Evolutionary conservation across 2,888 invertebrate species (phyloP), one percentile per base, ranked within the genome.

Genomic region (Dryobota labecula): DNA sequence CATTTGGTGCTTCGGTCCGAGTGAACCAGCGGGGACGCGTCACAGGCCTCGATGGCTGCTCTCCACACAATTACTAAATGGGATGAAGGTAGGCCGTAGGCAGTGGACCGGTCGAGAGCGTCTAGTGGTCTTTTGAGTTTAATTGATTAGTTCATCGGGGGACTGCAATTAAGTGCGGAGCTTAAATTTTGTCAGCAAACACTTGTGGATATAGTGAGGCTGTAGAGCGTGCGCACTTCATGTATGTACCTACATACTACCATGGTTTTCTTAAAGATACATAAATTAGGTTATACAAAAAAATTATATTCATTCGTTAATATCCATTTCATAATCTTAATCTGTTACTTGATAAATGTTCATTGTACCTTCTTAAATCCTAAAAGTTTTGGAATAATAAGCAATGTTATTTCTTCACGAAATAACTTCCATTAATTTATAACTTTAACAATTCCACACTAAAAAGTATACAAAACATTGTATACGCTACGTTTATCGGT

Each of bases 61-160:
- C 71, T 63, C 73, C 69, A 70, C 67, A 65, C 82, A 78, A 85
- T 88, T 76, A 84, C 77, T 70, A 78, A 83, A 85, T 82, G 84
- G 79, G 68, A 41, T 83, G 77, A 78, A 70, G 67, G 57, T 49
- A 15, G 18, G 20, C 30, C 43, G 24, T 47, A 49, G 38, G 38
- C 38, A 58, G 56, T 36, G n/a, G 36, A 24, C 45, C 41, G 24
- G 41, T 51, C 54, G 41, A 68, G 49, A 53, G 49, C 11, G 51
- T 72, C 33, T 45, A 67, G 65, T 56, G 66, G 43, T 64, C 74
- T 83, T 80, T 61, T 33, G 58, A 71, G 38, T 73, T 72, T 71
- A 81, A 78, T 83, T 84, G 73, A 83, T 84, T 76, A 69, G 66
- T 68, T 80, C 47, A 68, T 49, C 30, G 43, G 30, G n/a, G 24